These are phyloP conservation scores for Protomyctophum bolini DNA, from an alignment of 2,113 vertebrate species.

Conservation along the genomic window DNA sequence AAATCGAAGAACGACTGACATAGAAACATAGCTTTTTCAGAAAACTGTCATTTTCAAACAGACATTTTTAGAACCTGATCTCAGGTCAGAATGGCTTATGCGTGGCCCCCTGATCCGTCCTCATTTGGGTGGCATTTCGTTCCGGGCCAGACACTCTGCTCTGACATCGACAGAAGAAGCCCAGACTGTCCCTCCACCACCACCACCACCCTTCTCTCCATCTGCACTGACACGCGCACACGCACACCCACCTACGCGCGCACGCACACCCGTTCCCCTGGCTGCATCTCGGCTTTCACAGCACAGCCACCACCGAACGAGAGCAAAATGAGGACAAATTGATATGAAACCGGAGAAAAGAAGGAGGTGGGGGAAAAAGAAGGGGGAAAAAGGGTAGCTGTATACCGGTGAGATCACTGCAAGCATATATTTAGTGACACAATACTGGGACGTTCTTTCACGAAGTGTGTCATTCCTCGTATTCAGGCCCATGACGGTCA, in stretches of 20 bases:
- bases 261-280: slow-evolving; percentile 16
- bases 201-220: background rate
- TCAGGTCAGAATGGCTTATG: slow-evolving; percentile 69
- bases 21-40: too few species aligned
- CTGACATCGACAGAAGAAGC: slow-evolving; percentile 56
- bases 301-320: slow-evolving; percentile 43
- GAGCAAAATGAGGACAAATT: slow-evolving; percentile 80
- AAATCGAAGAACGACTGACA: too few species aligned
- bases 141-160: slow-evolving; percentile 71
- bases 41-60: too few species aligned
- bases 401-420: too few species aligned
- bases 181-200: slow-evolving; percentile 40
- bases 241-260: background rate
- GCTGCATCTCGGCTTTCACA: slow-evolving; percentile 58
- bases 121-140: slow-evolving; percentile 82
- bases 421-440: too few species aligned
- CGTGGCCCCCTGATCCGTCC: slow-evolving; percentile 75
- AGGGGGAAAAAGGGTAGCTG: too few species aligned
- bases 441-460: too few species aligned
- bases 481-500: too few species aligned
- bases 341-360: slow-evolving; percentile 59
- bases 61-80: too few species aligned
- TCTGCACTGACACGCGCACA: slow-evolving; percentile 12
- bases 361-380: slow-evolving; percentile 11
- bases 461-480: too few species aligned